Base-by-base conservation (phyloP, 2,888 invertebrate species). In the Mythimna pallens region DNA sequence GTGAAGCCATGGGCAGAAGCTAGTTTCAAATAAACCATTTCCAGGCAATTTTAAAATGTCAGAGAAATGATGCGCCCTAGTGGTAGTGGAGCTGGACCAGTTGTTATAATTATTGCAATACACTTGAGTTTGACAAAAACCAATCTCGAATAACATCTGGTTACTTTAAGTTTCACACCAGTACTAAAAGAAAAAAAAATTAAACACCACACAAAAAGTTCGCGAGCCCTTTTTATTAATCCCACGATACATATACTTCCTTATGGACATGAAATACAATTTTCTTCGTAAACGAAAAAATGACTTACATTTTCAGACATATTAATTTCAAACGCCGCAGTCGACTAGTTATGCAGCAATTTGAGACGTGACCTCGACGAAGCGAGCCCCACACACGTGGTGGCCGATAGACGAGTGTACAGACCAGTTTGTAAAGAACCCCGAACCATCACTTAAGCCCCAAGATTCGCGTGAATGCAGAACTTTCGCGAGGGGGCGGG, bases 281-380 rank as follows among this genome's bases (percentile, higher is more conserved):
- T 81, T 89, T 70, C 78, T 57, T 67, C 65, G 30, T 84, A 86
- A 89, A 88, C 89, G 89, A 91, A 90, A 88, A 91, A 90, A 91
- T 88, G 86, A 88, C 87, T 86, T 89, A 89, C 90, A 89, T 90
- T 91, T 91, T 90, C 88, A 90, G 89, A 90, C 88, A 89, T 93
- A 94, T 93, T 93, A 93, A 93, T 93, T 92, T 93, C 90, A 92
- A 94, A 94, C 93, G 90, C 95, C 95, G 96, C 95, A 95, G 94
- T 95, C 90, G 87, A 91, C 92, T 94, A 92, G 91, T 92, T 94
- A 95, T 96, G 96, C 96, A 95, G 95, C 92, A 94, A 94, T 94
- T 93, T 93, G 89, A 93, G 90, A 93, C 91, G 86, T 93, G 96
- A 93, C 95, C 96, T 95, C 94, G 94, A 83, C 87, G 88, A 88